These are phyloP conservation scores for Apeltes quadracus DNA, from an alignment of 2,113 vertebrate genomes.

Conservation along the genomic window DNA sequence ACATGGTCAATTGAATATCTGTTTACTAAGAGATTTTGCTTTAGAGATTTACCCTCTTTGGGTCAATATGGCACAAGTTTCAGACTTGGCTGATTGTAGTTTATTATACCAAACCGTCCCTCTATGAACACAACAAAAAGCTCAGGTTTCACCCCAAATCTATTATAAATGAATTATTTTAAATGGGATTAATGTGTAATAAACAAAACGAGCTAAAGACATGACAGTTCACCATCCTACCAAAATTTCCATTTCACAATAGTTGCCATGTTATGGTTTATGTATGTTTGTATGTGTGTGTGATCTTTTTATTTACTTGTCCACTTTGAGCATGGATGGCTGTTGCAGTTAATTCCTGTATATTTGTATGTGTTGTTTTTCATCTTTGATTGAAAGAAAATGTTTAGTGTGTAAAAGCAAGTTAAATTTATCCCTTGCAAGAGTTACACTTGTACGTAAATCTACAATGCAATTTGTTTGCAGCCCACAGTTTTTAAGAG, in stretches of 20 bases:
- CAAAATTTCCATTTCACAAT: neutral
- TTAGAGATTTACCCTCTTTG: neutral
- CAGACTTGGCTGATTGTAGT: neutral
- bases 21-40: neutral
- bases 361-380: neutral
- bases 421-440: neutral
- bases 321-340: neutral
- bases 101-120: neutral
- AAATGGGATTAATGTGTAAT: neutral
- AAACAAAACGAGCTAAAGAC: neutral
- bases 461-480: neutral
- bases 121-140: neutral
- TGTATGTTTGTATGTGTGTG: neutral
- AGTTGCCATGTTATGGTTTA: neutral
- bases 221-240: neutral
- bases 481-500: neutral
- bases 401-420: neutral
- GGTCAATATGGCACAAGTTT: neutral
- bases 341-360: neutral
- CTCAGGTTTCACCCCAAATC: neutral
- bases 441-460: neutral
- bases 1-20: neutral
- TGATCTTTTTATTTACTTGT: neutral
- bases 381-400: neutral
- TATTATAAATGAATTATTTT: neutral